Percentiles rank a stretch among this genome's conserved stretches.
Evolutionary conservation across 2,797 vertebrate genomes (phyloP).

Genomic region (Bryconaethiops microstoma): DNA sequence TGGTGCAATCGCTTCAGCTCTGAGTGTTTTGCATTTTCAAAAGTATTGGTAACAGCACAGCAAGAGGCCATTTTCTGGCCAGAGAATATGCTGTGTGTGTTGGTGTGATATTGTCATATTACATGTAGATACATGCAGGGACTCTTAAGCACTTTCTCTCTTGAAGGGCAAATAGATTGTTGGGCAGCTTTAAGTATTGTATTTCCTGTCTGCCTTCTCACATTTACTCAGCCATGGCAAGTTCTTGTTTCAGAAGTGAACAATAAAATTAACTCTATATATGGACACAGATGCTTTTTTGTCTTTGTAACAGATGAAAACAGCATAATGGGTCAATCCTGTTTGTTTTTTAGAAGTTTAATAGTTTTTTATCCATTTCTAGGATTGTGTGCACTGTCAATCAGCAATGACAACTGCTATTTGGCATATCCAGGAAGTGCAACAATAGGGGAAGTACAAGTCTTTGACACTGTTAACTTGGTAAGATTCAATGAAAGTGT

Average conservation of each 20-base stretch:
- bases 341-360: neutral
- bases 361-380: conserved; percentile 11
- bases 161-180: neutral
- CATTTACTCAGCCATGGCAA: neutral
- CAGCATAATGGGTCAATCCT: too few species aligned
- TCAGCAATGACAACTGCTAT: conserved; percentile 98
- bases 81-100: neutral
- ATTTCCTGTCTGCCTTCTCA: neutral
- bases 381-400: conserved; percentile 95
- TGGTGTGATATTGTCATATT: neutral
- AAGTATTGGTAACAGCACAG: neutral
- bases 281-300: conserved; percentile 1
- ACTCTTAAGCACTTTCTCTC: neutral
- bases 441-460: conserved; percentile 96
- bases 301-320: neutral
- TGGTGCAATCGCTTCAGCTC: neutral
- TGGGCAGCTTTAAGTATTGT: neutral
- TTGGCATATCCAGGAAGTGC: conserved; percentile 97
- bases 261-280: neutral
- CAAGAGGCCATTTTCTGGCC: conserved; percentile 23
- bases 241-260: conserved; percentile 29
- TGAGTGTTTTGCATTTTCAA: neutral
- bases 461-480: conserved; percentile 98
- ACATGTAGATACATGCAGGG: neutral
- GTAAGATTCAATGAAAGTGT: conserved; percentile 70